phyloP scores from a whole-genome alignment of 2,113 vertebrate genomes.

The Pseudorectes ferrugineus region DNA sequence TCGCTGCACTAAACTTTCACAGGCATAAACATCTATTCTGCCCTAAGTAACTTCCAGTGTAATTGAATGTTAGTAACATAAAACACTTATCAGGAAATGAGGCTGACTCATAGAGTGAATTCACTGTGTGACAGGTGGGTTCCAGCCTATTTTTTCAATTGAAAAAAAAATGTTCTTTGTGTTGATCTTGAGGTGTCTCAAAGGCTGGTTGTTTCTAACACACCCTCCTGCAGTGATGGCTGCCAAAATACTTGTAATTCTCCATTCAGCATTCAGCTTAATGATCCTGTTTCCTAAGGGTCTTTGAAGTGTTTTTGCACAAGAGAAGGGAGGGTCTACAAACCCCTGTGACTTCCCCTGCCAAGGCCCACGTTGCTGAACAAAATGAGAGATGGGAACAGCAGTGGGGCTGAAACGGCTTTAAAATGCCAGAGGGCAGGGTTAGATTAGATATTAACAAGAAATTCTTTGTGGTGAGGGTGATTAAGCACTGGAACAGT shows the following conservation, averaged over 20 bases:
- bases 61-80: constrained; percentile 17
- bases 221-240: neutral
- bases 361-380: fast-evolving
- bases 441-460: neutral
- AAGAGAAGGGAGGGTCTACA: neutral
- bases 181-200: neutral
- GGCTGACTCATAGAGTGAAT: constrained; percentile 9
- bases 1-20: neutral
- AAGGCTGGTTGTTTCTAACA: neutral
- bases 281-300: neutral
- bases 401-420: neutral
- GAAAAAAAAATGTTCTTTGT: neutral
- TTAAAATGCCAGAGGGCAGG: neutral
- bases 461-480: neutral
- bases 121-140: neutral
- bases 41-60: constrained; percentile 23
- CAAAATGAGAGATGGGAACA: neutral
- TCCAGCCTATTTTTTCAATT: neutral
- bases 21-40: constrained; percentile 37
- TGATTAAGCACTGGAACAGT: neutral
- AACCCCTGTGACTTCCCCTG: neutral
- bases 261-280: neutral
- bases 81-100: constrained; percentile 29
- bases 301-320: neutral
- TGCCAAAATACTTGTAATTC: neutral